Evolutionary conservation across 2,113 vertebrate genomes (phyloP).

Genomic region (Anguilla rostrata): DNA sequence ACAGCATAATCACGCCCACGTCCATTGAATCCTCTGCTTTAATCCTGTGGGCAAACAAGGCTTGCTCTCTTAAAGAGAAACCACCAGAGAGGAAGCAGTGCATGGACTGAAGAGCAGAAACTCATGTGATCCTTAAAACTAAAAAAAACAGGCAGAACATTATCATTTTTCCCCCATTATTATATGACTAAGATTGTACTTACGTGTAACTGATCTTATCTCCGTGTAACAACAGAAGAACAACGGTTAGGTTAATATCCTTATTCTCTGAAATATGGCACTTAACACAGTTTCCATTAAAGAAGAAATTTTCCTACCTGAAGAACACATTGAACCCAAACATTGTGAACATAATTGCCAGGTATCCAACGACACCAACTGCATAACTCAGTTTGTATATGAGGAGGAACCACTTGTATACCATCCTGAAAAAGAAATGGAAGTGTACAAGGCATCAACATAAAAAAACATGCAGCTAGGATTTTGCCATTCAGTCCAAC

Average conservation of each 20-base stretch:
- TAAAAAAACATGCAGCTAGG: neutral
- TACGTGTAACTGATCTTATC: neutral
- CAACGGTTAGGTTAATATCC: too few species aligned
- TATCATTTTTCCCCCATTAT: too few species aligned
- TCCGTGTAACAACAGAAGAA: neutral
- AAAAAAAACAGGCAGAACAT: too few species aligned
- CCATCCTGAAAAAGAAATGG: constrained; percentile 58
- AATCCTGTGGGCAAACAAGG: constrained; percentile 51
- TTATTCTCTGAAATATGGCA: neutral
- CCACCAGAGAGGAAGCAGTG: too few species aligned
- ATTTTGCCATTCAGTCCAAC: too few species aligned
- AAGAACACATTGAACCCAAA: constrained; percentile 76
- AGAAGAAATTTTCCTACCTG: constrained; percentile 48
- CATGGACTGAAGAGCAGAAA: neutral
- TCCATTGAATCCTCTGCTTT: constrained; percentile 69
- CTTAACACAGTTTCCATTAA: neutral
- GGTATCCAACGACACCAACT: constrained; percentile 65
- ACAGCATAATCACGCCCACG: constrained; percentile 67
- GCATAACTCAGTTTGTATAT: constrained; percentile 74
- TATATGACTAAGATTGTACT: neutral
- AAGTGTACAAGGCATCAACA: neutral
- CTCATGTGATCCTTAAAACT: neutral
- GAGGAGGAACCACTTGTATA: constrained; percentile 76
- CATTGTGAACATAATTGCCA: constrained; percentile 73
- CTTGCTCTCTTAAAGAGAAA: neutral